phyloP scores from a whole-genome alignment of 2,797 vertebrate species.

The Paramormyrops hopkinsi region DNA sequence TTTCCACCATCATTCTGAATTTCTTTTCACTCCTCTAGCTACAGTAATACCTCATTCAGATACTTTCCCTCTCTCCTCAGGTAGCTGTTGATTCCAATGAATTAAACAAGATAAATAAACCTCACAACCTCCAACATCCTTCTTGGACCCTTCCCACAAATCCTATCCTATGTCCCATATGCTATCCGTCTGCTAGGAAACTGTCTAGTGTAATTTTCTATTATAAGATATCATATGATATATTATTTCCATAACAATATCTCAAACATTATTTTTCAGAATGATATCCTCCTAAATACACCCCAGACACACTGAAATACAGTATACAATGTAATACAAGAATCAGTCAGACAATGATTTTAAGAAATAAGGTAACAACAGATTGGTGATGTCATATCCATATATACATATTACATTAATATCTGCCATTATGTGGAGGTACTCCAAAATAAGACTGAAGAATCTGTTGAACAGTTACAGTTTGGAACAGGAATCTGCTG shows the following conservation, averaged over 20 bases:
- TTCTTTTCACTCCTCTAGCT: not conserved
- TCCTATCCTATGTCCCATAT: not conserved
- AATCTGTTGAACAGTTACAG: not conserved
- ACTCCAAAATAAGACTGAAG: not conserved
- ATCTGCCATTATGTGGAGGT: not conserved
- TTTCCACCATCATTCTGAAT: not conserved
- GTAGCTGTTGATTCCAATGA: not conserved
- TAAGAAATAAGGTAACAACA: not conserved
- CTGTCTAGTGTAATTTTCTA: not conserved
- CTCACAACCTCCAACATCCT: not conserved
- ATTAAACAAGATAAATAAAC: slow-evolving; percentile 1
- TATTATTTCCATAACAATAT: not conserved
- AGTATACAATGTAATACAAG: not conserved
- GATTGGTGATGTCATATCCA: not conserved
- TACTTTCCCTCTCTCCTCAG: not conserved
- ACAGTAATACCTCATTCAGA: not conserved
- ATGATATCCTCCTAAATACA: not conserved
- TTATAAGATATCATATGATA: not conserved
- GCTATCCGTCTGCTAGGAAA: not conserved
- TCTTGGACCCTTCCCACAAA: not conserved
- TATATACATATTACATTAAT: not conserved
- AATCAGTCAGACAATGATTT: not conserved
- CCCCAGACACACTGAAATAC: not conserved
- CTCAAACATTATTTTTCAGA: not conserved
- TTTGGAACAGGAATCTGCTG: not conserved